These are phyloP conservation scores for Neodiprion pinetum DNA, from an alignment of 1,140 invertebrate species.

Conservation along the genomic window DNA sequence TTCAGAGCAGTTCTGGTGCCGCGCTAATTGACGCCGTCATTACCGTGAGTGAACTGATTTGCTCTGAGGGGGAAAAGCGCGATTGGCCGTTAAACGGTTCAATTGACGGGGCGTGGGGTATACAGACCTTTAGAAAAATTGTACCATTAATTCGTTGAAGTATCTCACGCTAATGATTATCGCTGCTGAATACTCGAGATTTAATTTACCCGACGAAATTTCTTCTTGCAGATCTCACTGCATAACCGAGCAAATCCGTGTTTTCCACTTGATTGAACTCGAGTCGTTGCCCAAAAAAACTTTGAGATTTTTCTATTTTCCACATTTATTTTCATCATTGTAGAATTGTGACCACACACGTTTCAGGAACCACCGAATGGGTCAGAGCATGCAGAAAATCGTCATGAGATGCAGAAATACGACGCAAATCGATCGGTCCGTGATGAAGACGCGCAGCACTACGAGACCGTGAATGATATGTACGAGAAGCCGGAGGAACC, in stretches of 20 bases:
- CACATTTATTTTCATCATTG: too few relatives aligned
- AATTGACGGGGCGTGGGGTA: neutral
- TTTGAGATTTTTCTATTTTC: too few relatives aligned
- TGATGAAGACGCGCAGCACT: slow-evolving; percentile 29
- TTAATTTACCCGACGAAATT: too few relatives aligned
- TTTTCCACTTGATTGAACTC: too few relatives aligned
- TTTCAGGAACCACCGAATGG: neutral
- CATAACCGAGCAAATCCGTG: too few relatives aligned
- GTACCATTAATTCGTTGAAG: neutral
- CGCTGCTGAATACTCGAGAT: too few relatives aligned
- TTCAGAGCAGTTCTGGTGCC: slow-evolving; percentile 56
- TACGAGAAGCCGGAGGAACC: slow-evolving; percentile 34
- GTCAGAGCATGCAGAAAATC: neutral
- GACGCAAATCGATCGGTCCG: slow-evolving; percentile 20
- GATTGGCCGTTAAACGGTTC: too few relatives aligned
- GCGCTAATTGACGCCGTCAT: slow-evolving; percentile 54
- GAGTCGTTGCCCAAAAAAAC: too few relatives aligned
- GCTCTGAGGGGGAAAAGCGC: too few relatives aligned
- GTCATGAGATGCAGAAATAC: neutral
- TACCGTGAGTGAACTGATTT: slow-evolving; percentile 32
- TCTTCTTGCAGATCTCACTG: too few relatives aligned
- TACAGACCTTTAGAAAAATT: neutral
- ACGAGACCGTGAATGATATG: slow-evolving; percentile 34
- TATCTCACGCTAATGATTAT: too few relatives aligned
- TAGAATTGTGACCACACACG: too few relatives aligned